Conservation (phyloP, 2,113 vertebrate species). For the Psephotus haematonotus region DNA sequence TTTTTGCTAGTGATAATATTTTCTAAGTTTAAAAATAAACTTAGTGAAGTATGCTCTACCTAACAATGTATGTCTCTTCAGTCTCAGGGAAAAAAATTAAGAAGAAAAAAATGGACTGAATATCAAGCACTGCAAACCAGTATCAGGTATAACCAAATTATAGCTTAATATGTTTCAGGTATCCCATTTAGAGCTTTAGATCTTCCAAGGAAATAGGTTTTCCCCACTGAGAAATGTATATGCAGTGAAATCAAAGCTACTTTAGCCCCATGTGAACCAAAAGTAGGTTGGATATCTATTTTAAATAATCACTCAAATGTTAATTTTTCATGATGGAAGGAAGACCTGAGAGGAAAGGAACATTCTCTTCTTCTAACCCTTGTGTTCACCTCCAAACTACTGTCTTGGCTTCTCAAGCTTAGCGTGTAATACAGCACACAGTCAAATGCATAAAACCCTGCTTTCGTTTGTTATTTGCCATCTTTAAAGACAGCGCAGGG, state of each 20-base stretch:
- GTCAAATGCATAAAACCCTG: not conserved
- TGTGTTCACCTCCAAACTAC: not conserved
- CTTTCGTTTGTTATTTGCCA: not conserved
- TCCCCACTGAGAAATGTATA: conserved; percentile 51
- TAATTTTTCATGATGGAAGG: conserved; percentile 20
- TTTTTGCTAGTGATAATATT: conserved; percentile 45
- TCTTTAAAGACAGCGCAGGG: not conserved
- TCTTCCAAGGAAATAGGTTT: conserved; percentile 54
- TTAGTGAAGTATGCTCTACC: conserved; percentile 48
- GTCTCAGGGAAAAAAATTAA: not conserved
- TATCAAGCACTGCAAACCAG: not conserved
- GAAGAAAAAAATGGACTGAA: not conserved
- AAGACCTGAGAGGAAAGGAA: not conserved
- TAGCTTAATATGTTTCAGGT: conserved; percentile 29
- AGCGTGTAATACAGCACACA: not conserved
- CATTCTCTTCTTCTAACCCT: not conserved
- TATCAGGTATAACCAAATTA: conserved; percentile 19
- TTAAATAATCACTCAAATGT: conserved; percentile 59
- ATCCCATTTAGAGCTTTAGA: conserved; percentile 46
- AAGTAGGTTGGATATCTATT: conserved; percentile 62
- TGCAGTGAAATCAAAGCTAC: conserved; percentile 38
- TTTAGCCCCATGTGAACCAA: conserved; percentile 36
- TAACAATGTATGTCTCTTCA: conserved; percentile 25
- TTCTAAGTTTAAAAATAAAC: conserved; percentile 53
- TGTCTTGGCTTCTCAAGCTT: not conserved